These are phyloP conservation scores for Dyspetes luteomarginatus DNA, from an alignment of 2,888 invertebrate species.

Conservation along the genomic window DNA sequence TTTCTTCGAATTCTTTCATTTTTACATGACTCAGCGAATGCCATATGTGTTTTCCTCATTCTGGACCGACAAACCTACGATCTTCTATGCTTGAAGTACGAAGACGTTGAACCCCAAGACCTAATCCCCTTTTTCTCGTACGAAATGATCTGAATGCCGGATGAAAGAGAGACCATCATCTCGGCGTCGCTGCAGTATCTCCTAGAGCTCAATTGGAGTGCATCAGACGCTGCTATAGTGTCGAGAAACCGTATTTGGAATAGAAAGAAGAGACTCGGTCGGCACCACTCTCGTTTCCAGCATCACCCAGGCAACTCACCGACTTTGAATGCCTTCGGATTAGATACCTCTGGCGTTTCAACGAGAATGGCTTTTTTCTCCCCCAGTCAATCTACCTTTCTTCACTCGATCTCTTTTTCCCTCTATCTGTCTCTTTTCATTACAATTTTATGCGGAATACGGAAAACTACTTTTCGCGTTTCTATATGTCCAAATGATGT, in stretches of 20 bases:
- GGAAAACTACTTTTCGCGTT: constrained; percentile 21
- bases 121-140: constrained; percentile 51
- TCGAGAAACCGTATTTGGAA: constrained; percentile 31
- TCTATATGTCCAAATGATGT: constrained; percentile 21
- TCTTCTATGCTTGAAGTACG: background rate
- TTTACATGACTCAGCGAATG: constrained; percentile 30
- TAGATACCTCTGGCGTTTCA: constrained; percentile 51
- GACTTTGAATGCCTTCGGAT: constrained; percentile 57
- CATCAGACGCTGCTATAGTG: constrained; percentile 26
- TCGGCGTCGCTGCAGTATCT: background rate
- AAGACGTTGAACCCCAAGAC: constrained; percentile 19
- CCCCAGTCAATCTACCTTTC: constrained; percentile 19
- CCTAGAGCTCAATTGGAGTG: constrained; percentile 32
- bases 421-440: constrained; percentile 52
- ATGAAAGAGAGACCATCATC: constrained; percentile 2
- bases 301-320: constrained; percentile 21
- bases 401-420: constrained; percentile 47
- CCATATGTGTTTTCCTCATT: constrained; percentile 11
- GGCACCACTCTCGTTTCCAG: constrained; percentile 33
- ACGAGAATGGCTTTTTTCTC: constrained; percentile 30
- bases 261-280: constrained; percentile 21
- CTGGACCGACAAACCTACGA: background rate
- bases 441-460: constrained; percentile 31
- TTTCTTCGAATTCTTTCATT: constrained; percentile 23
- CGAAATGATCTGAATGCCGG: constrained; percentile 51